Conservation (phyloP, 2,888 invertebrate species). For the Diarsia dahlii region DNA sequence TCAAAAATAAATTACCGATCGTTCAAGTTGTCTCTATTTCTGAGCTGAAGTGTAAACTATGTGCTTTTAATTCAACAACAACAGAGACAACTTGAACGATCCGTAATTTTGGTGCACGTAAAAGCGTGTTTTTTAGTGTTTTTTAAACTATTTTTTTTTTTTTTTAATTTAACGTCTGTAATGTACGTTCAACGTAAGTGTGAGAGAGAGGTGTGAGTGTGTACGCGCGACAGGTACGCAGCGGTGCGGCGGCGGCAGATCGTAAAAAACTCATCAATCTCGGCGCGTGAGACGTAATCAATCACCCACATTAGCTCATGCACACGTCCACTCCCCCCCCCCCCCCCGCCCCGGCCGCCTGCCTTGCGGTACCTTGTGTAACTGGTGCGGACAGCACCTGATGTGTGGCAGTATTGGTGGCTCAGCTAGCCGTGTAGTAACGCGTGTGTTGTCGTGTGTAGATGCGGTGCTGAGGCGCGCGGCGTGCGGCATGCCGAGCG, state of each 20-base stretch:
- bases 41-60: too few relatives aligned
- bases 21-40: too few relatives aligned
- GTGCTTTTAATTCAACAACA: too few relatives aligned
- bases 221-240: constrained; percentile 43
- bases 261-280: constrained; percentile 79
- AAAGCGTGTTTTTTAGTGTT: too few relatives aligned
- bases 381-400: too few relatives aligned
- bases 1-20: too few relatives aligned
- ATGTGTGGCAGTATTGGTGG: too few relatives aligned
- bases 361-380: too few relatives aligned
- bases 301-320: constrained; percentile 58
- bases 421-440: neutral
- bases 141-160: too few relatives aligned
- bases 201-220: neutral
- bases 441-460: neutral
- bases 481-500: constrained; percentile 11
- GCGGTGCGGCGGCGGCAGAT: constrained; percentile 48
- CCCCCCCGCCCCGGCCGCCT: neutral
- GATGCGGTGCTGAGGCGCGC: constrained; percentile 9
- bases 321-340: constrained; percentile 50
- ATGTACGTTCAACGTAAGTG: neutral
- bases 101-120: too few relatives aligned
- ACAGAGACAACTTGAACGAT: too few relatives aligned
- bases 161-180: neutral
- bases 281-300: constrained; percentile 62